A percentile compares a stretch with the other conserved stretches of the same genome.
Conservation (phyloP, 2,888 invertebrate species). For the Ormyrus thymus region DNA sequence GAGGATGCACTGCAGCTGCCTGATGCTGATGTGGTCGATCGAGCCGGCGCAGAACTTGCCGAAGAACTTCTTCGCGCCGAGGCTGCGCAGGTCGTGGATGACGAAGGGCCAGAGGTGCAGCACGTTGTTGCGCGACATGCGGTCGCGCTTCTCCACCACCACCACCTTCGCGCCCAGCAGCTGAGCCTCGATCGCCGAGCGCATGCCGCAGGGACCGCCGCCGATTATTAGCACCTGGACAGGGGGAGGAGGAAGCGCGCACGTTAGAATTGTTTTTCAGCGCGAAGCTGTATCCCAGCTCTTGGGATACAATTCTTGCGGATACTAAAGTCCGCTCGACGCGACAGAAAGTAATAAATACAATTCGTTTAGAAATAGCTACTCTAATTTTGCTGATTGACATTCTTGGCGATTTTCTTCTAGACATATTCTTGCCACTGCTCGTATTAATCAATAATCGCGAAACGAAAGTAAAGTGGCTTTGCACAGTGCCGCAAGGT, state of each 20-base stretch:
- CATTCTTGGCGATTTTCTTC: no score
- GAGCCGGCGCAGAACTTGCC: conserved; percentile 99
- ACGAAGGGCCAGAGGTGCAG: conserved; percentile 99
- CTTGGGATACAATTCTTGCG: no score
- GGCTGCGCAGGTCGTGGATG: conserved; percentile 92
- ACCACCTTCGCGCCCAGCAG: conserved; percentile 96
- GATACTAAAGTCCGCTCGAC: no score
- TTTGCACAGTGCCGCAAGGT: no score
- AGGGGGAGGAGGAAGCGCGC: neutral
- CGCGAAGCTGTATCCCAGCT: no score
- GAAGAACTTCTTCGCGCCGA: conserved; percentile 98
- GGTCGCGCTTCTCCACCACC: conserved; percentile 95
- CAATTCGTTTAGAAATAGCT: no score
- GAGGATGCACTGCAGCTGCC: conserved; percentile 96
- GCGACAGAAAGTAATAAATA: no score
- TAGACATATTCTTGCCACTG: no score
- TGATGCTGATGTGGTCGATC: conserved; percentile 98
- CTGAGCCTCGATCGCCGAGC: conserved; percentile 97
- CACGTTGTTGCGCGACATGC: conserved; percentile 96
- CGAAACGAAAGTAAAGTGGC: neutral
- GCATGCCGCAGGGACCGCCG: conserved; percentile 95
- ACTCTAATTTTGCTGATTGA: no score
- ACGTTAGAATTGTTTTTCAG: no score
- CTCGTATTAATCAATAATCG: neutral
- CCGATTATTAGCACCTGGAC: conserved; percentile 91